Base-by-base conservation (phyloP, 1,140 invertebrate species). In the Lutraria rhynchaena region DNA sequence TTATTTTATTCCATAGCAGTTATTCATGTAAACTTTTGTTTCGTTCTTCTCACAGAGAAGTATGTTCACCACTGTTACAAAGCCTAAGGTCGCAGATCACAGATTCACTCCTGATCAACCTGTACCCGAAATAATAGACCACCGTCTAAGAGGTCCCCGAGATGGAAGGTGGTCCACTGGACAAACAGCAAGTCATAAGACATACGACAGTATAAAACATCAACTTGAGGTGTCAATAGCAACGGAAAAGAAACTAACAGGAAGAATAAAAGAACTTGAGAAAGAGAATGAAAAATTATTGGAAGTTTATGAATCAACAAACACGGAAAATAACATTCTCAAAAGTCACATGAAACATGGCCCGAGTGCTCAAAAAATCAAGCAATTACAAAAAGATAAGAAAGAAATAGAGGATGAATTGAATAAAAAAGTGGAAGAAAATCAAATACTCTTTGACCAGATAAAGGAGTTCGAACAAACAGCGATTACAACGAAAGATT, bases 201-300 rank as follows among this genome's bases (percentile, higher is more conserved):
- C 76, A 17, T 80, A 69, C 33, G 76, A 80, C 9, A 44, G 29
- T 11, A 44, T 80, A 0, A 80, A 46, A 27, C 0, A 44, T 27
- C 75, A 77, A 41, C n/a, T 46, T 11, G 60, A 77, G 41, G 17
- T n/a, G 17, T n/a, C 63, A 17, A 3, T 67, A 17, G 17, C n/a
- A 15, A 19, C 44, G 11, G 75, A 77, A 51, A 33, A 65, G 2
- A 44, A 67, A 29, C 55, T 49, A 41, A 77, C 41, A 15, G 67
- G 55, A 24, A 57, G 60, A 17, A 77, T 77, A 35, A 65, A 77
- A 19, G 61, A 60, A 35, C 51, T 77, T 24, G 69, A 81, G 44
- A 63, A 73, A 44, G 78, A 81, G 31, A 33, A 53, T 11, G 58
- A 44, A 53, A 57, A 63, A 33, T 19, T 70, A 19, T 1, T 63